Evolutionary conservation across 2,797 vertebrate species (phyloP), one percentile per base, ranked within the genome.

Genomic region (Craterocephalus amniculus): DNA sequence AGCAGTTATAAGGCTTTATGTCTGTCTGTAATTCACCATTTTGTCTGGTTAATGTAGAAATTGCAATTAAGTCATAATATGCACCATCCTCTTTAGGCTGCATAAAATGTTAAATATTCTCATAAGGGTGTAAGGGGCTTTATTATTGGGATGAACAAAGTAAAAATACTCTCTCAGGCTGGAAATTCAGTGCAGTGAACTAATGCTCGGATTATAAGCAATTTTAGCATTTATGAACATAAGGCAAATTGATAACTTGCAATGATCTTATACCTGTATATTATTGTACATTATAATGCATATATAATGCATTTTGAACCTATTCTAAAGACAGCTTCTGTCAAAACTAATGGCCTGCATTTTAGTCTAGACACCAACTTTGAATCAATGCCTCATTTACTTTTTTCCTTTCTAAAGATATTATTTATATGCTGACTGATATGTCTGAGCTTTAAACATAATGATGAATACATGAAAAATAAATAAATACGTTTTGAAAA

Each of bases 1-100:
- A 58, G 51, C 71, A 63, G 32, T 27, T 34, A 61, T 7, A 20
- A 73, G 29, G 38, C 49, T 40, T 65, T 5, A n/a, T 58, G 18
- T 52, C 49, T 52, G 49, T 22, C n/a, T 49, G 45, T n/a, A 13
- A 51, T 13, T 52, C 13, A 14, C 6, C 22, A 52, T 26, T 52
- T 26, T 12, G 14, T 2, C 48, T 51, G 11, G 12, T 52, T 13
- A 27, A 24, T 51, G 7, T 8, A 22, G 9, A 6, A 49, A 22
- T 12, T 22, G n/a, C 11, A 48, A 48, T 48, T 20, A 48, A 48
- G n/a, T 7, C 20, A 45, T 45, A 20, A 22, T 7, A 48, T 10
- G 9, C 45, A n/a, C 8, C 20, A 48, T 48, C 45, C 9, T 48
- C 20, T 22, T 48, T 45, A 49, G n/a, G 1, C 22, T 49, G 1